These are phyloP conservation scores for Nasua narica DNA, from an alignment of 2,797 vertebrate species.

Conservation along the genomic window DNA sequence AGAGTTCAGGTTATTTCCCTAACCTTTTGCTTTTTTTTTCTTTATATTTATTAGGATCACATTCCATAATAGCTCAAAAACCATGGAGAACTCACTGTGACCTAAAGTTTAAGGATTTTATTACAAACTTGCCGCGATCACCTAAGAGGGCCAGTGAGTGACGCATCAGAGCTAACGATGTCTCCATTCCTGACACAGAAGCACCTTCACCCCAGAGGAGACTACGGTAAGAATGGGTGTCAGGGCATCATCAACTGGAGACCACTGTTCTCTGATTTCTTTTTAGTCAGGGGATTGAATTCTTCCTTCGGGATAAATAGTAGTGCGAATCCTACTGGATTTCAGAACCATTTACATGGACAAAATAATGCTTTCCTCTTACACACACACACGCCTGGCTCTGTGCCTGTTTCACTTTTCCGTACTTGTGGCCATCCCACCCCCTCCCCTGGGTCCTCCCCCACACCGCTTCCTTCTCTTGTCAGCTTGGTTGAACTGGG, in stretches of 20 bases:
- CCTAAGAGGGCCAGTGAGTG: not conserved
- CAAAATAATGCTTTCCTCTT: not conserved
- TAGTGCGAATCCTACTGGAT: not conserved
- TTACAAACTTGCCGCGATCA: not conserved
- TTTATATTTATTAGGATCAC: not conserved
- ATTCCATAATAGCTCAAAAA: not conserved
- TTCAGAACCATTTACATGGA: not conserved
- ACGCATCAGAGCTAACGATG: not conserved
- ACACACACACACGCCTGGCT: not conserved
- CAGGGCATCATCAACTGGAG: not conserved
- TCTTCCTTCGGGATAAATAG: not conserved
- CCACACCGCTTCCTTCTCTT: not conserved
- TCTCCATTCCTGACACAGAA: not conserved
- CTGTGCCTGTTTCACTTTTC: not conserved
- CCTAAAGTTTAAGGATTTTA: not conserved
- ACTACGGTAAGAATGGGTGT: not conserved
- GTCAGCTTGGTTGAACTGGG: not conserved
- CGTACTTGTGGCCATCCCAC: not conserved
- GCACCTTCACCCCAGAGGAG: not conserved
- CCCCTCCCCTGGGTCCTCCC: rapidly evolving
- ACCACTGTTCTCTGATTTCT: not conserved
- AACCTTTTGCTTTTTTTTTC: not conserved
- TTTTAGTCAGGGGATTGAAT: not conserved
- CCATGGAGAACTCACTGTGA: not conserved
- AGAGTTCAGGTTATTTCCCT: not conserved